Percentiles rank a stretch among this genome's conserved stretches.
Evolutionary conservation across 2,888 invertebrate species (phyloP).

Genomic region (Arenicola marina): DNA sequence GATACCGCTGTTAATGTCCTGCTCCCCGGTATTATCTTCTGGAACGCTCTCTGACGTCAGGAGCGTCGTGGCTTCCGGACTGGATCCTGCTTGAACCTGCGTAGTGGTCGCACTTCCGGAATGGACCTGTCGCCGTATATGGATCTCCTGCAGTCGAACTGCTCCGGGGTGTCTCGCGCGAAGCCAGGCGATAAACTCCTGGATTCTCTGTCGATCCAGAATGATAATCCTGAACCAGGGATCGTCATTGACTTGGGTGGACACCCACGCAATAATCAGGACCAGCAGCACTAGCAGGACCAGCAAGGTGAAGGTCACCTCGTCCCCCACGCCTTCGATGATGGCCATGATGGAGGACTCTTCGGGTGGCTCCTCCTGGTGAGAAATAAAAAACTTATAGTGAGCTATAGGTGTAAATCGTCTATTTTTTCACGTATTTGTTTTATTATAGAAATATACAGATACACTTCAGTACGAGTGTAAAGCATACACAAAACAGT

Average conservation of each 20-base stretch:
- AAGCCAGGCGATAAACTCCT: too few relatives aligned
- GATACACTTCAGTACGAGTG: too few relatives aligned
- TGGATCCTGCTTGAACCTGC: background rate
- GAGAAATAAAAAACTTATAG: background rate
- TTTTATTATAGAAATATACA: too few relatives aligned
- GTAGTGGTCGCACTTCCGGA: too few relatives aligned
- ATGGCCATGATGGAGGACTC: constrained; percentile 61
- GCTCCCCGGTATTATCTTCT: background rate
- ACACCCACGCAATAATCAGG: constrained; percentile 74
- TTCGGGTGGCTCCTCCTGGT: background rate
- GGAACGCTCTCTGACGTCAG: background rate
- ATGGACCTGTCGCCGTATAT: background rate
- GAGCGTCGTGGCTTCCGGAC: background rate
- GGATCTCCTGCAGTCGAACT: background rate
- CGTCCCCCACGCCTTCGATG: constrained; percentile 83
- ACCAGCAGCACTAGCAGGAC: constrained; percentile 67
- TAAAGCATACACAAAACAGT: too few relatives aligned
- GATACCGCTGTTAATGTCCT: too few relatives aligned
- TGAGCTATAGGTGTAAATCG: too few relatives aligned
- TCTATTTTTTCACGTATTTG: too few relatives aligned
- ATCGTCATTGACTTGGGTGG: constrained; percentile 75
- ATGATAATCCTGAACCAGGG: constrained; percentile 61
- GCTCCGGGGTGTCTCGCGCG: background rate
- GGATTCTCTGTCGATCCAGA: constrained; percentile 34
- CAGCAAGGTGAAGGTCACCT: constrained; percentile 76